These are phyloP conservation scores for Ephydatia muelleri DNA, from an alignment of 37 sponge, comb jelly and placozoan species.

Conservation along the genomic window DNA sequence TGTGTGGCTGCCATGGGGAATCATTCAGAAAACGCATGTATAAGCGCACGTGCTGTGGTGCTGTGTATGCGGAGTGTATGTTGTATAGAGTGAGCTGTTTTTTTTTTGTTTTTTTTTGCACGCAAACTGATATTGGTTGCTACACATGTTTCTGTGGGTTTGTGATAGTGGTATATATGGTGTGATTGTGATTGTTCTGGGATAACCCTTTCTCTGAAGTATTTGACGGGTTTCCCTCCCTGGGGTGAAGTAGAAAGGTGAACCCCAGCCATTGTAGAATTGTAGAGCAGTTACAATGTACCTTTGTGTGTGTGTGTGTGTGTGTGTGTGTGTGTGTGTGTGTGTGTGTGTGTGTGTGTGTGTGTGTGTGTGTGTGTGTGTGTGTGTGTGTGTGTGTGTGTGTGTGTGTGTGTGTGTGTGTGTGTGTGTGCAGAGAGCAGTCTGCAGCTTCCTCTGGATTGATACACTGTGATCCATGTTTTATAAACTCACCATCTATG, in stretches of 20 bases:
- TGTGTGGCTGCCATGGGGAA: neutral
- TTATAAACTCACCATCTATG: slow-evolving; percentile 16
- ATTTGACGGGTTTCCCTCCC: neutral
- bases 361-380: slow-evolving; percentile 3
- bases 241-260: neutral
- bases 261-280: neutral
- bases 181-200: neutral
- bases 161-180: neutral
- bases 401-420: neutral
- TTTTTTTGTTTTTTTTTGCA: no score
- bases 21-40: no score
- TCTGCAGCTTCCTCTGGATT: no score
- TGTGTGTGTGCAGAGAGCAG: neutral
- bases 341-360: slow-evolving; percentile 18
- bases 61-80: neutral
- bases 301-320: slow-evolving; percentile 1
- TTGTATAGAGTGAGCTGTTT: no score
- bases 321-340: slow-evolving; percentile 16
- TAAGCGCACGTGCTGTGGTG: neutral
- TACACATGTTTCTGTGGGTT: neutral
- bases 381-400: neutral
- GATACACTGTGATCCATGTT: no score
- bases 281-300: neutral
- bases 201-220: neutral
- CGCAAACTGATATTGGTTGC: neutral